phyloP scores from a whole-genome alignment of 1,140 invertebrate species.

The Penaeus japonicus region DNA sequence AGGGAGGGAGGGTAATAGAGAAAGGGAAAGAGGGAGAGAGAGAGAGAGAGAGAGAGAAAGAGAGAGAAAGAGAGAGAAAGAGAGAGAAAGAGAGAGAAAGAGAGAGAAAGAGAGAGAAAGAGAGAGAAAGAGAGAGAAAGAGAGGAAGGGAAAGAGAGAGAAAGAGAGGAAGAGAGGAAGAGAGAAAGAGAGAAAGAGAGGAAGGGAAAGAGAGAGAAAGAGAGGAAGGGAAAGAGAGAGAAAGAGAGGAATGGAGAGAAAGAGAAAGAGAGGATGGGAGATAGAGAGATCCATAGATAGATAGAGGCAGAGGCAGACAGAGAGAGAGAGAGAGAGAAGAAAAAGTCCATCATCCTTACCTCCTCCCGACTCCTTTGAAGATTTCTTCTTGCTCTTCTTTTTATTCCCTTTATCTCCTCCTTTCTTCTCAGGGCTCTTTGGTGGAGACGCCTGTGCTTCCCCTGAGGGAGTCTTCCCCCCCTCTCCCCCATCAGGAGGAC shows the following conservation, averaged over 20 bases:
- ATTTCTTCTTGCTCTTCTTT: conserved; percentile 42
- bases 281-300: not conserved
- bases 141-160: too few relatives aligned
- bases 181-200: not conserved
- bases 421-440: conserved; percentile 29
- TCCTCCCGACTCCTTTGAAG: conserved; percentile 27
- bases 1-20: not conserved
- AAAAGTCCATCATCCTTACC: conserved; percentile 12
- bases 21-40: not conserved
- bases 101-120: too few relatives aligned
- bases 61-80: not conserved
- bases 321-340: not conserved
- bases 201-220: not conserved
- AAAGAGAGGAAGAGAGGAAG: not conserved
- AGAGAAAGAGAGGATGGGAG: not conserved
- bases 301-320: not conserved
- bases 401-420: conserved; percentile 31
- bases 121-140: too few relatives aligned
- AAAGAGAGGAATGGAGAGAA: not conserved
- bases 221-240: not conserved
- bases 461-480: not conserved
- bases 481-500: not conserved
- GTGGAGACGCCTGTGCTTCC: not conserved
- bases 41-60: not conserved
- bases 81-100: not conserved